These are phyloP conservation scores for Eulemur albifrons DNA, from an alignment of 2,797 vertebrate genomes.

Conservation along the genomic window DNA sequence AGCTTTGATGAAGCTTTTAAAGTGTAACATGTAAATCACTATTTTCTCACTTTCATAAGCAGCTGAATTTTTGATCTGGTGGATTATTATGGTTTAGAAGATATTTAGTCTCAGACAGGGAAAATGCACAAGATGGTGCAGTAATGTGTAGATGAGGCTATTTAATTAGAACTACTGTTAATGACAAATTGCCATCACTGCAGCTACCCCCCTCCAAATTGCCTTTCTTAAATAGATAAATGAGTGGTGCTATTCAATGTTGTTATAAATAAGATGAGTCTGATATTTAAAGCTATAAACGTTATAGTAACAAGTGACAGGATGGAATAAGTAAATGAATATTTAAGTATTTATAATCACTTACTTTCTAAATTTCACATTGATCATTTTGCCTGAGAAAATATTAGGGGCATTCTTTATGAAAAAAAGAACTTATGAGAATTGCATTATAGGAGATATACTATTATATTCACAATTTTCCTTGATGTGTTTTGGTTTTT, in stretches of 20 bases:
- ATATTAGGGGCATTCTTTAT: conserved; percentile 69
- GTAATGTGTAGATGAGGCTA: conserved; percentile 77
- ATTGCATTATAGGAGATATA: conserved; percentile 52
- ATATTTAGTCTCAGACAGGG: conserved; percentile 68
- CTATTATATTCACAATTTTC: conserved; percentile 54
- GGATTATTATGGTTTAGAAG: conserved; percentile 77
- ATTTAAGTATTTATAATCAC: conserved; percentile 79
- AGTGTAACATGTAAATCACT: conserved; percentile 82
- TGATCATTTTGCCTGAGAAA: conserved; percentile 76
- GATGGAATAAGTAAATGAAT: conserved; percentile 78
- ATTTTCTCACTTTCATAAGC: conserved; percentile 82
- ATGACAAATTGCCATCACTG: conserved; percentile 80
- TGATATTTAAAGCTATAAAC: conserved; percentile 81
- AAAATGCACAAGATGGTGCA: conserved; percentile 72
- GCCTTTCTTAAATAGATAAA: conserved; percentile 80
- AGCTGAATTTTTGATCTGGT: conserved; percentile 79
- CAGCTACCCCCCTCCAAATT: conserved; percentile 71
- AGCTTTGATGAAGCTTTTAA: conserved; percentile 81
- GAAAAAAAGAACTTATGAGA: conserved; percentile 59
- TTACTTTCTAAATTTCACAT: conserved; percentile 78
- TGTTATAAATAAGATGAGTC: conserved; percentile 76
- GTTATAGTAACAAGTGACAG: conserved; percentile 79
- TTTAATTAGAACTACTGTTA: conserved; percentile 79
- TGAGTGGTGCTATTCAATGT: conserved; percentile 58
- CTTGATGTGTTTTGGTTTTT: neutral